Percentiles rank a stretch among this genome's conserved stretches.
These are phyloP conservation scores for Streblospio benedicti DNA, from an alignment of 1,140 invertebrate genomes.

Conservation along the genomic window DNA sequence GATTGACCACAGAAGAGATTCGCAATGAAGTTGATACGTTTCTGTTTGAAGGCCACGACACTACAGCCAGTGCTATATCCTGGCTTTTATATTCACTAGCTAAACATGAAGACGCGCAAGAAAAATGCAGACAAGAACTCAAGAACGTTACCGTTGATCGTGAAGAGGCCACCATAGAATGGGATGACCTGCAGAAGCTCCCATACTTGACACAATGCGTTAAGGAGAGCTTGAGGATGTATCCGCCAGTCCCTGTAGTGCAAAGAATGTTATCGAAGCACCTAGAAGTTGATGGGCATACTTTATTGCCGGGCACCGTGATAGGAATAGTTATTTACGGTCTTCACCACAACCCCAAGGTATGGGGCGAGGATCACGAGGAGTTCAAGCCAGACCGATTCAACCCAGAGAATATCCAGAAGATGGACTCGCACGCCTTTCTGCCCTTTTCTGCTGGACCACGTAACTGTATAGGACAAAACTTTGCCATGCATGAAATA, in stretches of 20 bases:
- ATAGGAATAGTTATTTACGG: constrained; percentile 23
- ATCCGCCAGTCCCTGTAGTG: constrained; percentile 56
- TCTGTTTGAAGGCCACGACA: constrained; percentile 48
- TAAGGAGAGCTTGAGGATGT: constrained; percentile 43
- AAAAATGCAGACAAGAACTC: constrained; percentile 69
- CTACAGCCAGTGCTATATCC: constrained; percentile 50
- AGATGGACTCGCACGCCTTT: constrained; percentile 30
- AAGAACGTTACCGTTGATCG: constrained; percentile 60
- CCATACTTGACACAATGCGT: constrained; percentile 43
- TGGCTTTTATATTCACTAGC: constrained; percentile 74
- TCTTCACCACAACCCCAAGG: constrained; percentile 32
- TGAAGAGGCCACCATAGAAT: constrained; percentile 19
- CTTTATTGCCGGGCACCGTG: constrained; percentile 20
- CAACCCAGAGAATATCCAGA: constrained; percentile 27
- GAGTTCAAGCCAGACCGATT: constrained; percentile 33
- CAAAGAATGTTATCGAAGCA: constrained; percentile 62
- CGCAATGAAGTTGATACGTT: constrained; percentile 35
- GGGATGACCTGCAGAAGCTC: constrained; percentile 33
- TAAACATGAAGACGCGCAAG: constrained; percentile 66
- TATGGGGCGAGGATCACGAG: constrained; percentile 30
- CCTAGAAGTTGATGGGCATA: constrained; percentile 34
- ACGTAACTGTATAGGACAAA: constrained; percentile 31
- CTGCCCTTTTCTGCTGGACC: constrained; percentile 39
- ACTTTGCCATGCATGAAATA: constrained; percentile 28
- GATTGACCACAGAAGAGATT: constrained; percentile 20